Evolutionary conservation across 2,113 vertebrate species (phyloP).

Genomic region (Pimephales promelas): DNA sequence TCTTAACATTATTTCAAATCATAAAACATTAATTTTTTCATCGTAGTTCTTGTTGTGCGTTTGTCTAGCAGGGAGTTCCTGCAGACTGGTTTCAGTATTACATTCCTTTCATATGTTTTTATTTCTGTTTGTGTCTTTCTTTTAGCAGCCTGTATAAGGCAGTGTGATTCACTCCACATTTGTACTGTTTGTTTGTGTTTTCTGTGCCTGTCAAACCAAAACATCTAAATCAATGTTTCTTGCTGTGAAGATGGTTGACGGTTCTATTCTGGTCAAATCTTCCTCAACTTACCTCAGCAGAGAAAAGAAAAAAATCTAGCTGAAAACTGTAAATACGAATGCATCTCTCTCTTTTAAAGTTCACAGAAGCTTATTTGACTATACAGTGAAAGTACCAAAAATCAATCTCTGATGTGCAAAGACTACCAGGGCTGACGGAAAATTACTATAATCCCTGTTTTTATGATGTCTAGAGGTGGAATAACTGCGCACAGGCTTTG

Average conservation of each 20-base stretch:
- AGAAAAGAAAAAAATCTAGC: neutral
- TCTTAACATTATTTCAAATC: neutral
- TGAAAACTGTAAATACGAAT: neutral
- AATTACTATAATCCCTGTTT: slow-evolving; percentile 66
- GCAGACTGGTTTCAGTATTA: neutral
- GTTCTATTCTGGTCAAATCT: slow-evolving; percentile 39
- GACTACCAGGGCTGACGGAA: slow-evolving; percentile 61
- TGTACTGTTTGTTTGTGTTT: slow-evolving; percentile 17
- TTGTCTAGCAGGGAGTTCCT: neutral
- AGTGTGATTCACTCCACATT: neutral
- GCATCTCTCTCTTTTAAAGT: slow-evolving; percentile 41
- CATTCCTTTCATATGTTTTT: neutral
- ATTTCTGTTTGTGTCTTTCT: neutral
- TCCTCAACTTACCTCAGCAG: neutral
- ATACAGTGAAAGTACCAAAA: neutral
- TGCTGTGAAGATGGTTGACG: slow-evolving; percentile 41
- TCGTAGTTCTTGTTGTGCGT: neutral
- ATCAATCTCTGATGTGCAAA: slow-evolving; percentile 50
- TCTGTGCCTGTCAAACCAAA: slow-evolving; percentile 19
- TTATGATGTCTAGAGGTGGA: slow-evolving; percentile 59
- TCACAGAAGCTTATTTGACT: neutral
- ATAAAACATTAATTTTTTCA: neutral
- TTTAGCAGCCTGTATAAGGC: slow-evolving; percentile 5
- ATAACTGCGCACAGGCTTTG: slow-evolving; percentile 45
- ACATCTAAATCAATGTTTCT: slow-evolving; percentile 34